A percentile compares a stretch with the other conserved stretches of the same genome.
Evolutionary conservation across 2,888 invertebrate genomes (phyloP).

Genomic region (Cryptocheilus praepositus): DNA sequence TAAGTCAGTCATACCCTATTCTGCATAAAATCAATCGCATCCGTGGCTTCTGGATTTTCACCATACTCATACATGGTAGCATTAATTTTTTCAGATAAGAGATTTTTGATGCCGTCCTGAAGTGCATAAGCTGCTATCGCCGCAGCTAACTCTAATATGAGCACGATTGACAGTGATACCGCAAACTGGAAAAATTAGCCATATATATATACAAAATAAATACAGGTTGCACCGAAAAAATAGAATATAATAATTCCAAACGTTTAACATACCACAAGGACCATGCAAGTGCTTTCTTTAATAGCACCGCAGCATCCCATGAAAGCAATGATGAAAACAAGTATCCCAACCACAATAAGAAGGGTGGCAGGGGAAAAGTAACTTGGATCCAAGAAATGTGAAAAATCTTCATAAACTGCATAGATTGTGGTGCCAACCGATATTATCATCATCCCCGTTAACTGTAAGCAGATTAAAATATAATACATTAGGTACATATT

Average conservation of each 20-base stretch:
- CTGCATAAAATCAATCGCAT: conserved; percentile 79
- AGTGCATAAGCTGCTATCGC: conserved; percentile 78
- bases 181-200: conserved; percentile 75
- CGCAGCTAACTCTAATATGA: conserved; percentile 79
- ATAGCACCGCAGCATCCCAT: conserved; percentile 88
- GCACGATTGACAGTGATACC: conserved; percentile 76
- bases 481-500: neutral
- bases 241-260: conserved; percentile 18
- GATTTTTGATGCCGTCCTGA: conserved; percentile 72
- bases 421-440: conserved; percentile 81
- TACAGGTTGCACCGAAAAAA: neutral
- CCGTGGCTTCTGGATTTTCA: conserved; percentile 67
- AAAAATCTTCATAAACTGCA: conserved; percentile 78
- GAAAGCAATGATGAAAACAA: conserved; percentile 86
- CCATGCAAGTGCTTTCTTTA: conserved; percentile 85
- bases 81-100: conserved; percentile 75
- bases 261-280: conserved; percentile 79
- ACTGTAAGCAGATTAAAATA: conserved; percentile 72
- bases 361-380: conserved; percentile 86
- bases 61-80: conserved; percentile 75
- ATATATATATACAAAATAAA: neutral
- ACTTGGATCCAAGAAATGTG: conserved; percentile 78
- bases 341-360: conserved; percentile 84
- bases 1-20: conserved; percentile 74
- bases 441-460: conserved; percentile 82